phyloP scores from a whole-genome alignment of 2,797 vertebrate genomes.

The Smutsia gigantea region DNA sequence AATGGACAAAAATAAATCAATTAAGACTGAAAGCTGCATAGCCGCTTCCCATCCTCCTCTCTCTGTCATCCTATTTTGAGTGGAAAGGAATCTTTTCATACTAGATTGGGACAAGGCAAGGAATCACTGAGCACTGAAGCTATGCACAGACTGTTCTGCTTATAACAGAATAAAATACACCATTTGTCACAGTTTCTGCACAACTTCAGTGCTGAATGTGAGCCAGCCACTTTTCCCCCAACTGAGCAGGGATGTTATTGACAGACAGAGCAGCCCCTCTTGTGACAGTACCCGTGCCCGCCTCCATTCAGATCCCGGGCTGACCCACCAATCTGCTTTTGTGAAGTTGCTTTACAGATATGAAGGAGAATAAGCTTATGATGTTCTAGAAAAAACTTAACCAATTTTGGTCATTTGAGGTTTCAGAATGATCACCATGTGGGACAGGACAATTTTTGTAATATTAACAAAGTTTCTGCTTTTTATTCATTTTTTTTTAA shows the following conservation, averaged over 20 bases:
- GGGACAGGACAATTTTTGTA: neutral
- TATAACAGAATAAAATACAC: neutral
- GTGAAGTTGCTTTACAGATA: neutral
- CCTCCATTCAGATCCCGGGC: neutral
- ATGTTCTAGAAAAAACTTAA: neutral
- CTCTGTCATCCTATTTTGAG: neutral
- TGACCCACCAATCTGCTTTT: neutral
- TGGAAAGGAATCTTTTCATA: neutral
- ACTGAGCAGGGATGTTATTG: neutral
- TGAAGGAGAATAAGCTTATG: neutral
- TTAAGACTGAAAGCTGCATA: neutral
- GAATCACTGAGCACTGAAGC: neutral
- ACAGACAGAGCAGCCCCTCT: neutral
- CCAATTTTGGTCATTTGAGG: neutral
- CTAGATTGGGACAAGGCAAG: neutral
- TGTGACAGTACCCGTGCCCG: neutral
- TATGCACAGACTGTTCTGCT: neutral
- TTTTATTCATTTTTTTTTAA: neutral
- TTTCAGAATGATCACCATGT: neutral
- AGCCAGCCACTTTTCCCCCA: neutral
- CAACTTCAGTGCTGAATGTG: neutral
- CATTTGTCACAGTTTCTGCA: neutral
- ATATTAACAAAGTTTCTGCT: neutral
- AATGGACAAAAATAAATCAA: neutral
- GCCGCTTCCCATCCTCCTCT: neutral